Conservation (phyloP, 2,888 invertebrate species). For the Hoplodrina ambigua region DNA sequence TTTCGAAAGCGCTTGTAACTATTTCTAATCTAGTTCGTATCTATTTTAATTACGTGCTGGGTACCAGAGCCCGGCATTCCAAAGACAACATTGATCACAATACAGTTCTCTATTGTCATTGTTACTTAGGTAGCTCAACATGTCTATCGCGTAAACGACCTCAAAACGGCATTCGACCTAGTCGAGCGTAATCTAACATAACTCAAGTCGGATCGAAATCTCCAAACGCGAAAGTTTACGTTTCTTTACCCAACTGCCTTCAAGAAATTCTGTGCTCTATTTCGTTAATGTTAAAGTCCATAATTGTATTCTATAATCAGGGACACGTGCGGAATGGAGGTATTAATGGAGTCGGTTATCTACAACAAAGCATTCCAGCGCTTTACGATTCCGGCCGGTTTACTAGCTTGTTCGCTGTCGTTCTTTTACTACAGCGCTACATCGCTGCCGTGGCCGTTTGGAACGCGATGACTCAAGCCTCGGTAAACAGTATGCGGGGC, state of each 20-base stretch:
- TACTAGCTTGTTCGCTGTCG: constrained; percentile 61
- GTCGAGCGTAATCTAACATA: constrained; percentile 88
- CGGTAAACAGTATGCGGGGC: constrained; percentile 91
- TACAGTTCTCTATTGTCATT: constrained; percentile 75
- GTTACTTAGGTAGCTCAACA: constrained; percentile 73
- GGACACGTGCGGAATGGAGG: constrained; percentile 89
- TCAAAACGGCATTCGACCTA: constrained; percentile 90
- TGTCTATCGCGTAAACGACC: constrained; percentile 86
- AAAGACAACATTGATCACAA: constrained; percentile 72
- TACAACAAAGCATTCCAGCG: constrained; percentile 81
- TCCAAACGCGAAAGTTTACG: constrained; percentile 88
- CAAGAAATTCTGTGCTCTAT: constrained; percentile 68
- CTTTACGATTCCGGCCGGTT: constrained; percentile 74
- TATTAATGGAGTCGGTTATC: constrained; percentile 87
- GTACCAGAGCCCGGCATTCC: constrained; percentile 72
- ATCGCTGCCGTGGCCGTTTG: constrained; percentile 78
- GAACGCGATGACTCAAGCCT: constrained; percentile 89
- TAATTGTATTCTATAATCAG: constrained; percentile 70
- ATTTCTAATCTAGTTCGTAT: constrained; percentile 82
- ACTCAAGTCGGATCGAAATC: constrained; percentile 85
- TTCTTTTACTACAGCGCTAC: constrained; percentile 79
- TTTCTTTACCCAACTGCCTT: constrained; percentile 73
- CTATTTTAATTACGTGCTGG: constrained; percentile 81
- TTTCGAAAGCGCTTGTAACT: constrained; percentile 81
- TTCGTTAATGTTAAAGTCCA: constrained; percentile 67